A percentile compares a stretch with the other conserved stretches of the same genome.
These are phyloP conservation scores for Dryococelus australis DNA, from an alignment of 2,888 invertebrate species.

Conservation along the genomic window DNA sequence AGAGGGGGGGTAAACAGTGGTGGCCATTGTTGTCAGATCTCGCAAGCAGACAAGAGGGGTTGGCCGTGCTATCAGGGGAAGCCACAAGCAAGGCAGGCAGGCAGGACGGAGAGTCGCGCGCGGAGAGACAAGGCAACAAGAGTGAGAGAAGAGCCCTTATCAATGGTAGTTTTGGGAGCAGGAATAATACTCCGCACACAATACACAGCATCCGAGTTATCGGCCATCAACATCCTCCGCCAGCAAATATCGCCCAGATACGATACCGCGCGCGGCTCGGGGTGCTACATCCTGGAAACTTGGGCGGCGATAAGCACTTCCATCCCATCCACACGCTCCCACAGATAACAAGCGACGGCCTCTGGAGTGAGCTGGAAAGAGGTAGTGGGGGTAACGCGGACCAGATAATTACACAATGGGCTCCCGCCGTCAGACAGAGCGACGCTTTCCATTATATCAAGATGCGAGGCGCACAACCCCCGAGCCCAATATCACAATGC, in stretches of 20 bases:
- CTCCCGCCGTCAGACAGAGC: conserved; percentile 9
- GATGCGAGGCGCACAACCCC: conserved; percentile 9
- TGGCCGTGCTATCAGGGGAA: not conserved
- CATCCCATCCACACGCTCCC: not conserved
- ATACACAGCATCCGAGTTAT: conserved; percentile 27
- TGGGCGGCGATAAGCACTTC: conserved; percentile 11
- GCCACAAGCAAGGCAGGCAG: not conserved
- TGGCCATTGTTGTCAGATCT: conserved; percentile 23
- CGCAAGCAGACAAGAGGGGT: conserved; percentile 18
- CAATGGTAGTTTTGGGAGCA: conserved; percentile 26
- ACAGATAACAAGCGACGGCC: conserved; percentile 21
- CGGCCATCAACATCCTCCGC: conserved; percentile 25
- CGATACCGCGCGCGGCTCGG: conserved; percentile 19
- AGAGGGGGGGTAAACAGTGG: not conserved
- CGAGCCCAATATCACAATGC: not conserved
- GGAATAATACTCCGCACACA: conserved; percentile 26
- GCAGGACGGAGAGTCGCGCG: not conserved
- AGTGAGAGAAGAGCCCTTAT: conserved; percentile 28
- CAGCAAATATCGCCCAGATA: conserved; percentile 28
- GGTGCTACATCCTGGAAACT: conserved; percentile 27
- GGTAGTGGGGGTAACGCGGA: too few species aligned
- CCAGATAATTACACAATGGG: conserved; percentile 10
- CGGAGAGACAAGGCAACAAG: conserved; percentile 33
- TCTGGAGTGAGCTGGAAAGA: too few species aligned
- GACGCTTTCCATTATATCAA: conserved; percentile 10